Evolutionary conservation across 30 jellyfish, hydroid and myxozoan genomes (phyloP).

Genomic region (Pseudorhiza aurosa): DNA sequence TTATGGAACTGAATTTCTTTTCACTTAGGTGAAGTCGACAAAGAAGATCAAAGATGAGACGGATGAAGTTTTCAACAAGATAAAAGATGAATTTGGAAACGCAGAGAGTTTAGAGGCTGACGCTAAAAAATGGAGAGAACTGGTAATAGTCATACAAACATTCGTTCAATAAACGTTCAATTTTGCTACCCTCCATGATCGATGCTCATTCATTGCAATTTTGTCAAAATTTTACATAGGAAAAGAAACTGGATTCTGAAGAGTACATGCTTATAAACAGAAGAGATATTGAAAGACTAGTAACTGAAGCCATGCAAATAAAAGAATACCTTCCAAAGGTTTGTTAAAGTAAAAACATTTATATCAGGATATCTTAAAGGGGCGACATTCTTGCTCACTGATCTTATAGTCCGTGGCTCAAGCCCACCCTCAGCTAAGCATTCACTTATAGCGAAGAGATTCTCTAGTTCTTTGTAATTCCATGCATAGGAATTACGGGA

Average conservation of each 20-base stretch:
- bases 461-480: too few species aligned
- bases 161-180: too few species aligned
- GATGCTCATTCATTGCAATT: neutral
- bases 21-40: slow-evolving; percentile 6
- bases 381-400: too few species aligned
- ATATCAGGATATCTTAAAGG: neutral
- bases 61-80: neutral
- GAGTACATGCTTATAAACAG: slow-evolving; percentile 41
- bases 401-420: too few species aligned
- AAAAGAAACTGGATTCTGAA: slow-evolving; percentile 46
- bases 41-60: neutral
- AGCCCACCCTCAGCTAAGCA: too few species aligned
- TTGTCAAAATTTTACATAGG: neutral
- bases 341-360: neutral
- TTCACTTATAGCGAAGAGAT: too few species aligned
- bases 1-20: too few species aligned
- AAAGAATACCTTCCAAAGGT: slow-evolving; percentile 83
- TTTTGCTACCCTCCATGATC: too few species aligned
- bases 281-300: slow-evolving; percentile 57
- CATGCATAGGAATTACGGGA: too few species aligned
- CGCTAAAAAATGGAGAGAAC: slow-evolving; percentile 33
- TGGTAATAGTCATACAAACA: too few species aligned
- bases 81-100: slow-evolving; percentile 2
- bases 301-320: slow-evolving; percentile 68
- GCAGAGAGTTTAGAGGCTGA: neutral